These are phyloP conservation scores for Nemotelus pantherinus DNA, from an alignment of 2,888 invertebrate species.

Conservation along the genomic window DNA sequence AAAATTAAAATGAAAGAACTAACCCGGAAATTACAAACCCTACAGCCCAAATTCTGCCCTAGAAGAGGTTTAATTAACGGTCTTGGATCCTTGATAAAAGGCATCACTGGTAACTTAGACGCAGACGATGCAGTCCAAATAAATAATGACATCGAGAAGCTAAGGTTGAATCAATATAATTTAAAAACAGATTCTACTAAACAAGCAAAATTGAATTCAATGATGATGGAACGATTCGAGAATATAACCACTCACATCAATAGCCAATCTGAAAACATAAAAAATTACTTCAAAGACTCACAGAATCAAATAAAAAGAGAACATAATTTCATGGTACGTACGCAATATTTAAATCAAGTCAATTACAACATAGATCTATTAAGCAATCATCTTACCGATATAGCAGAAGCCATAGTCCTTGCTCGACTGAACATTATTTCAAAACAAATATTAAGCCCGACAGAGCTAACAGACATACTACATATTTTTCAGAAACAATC, in stretches of 20 bases:
- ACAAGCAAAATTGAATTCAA: conserved; percentile 19
- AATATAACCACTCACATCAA: conserved; percentile 37
- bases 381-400: conserved; percentile 35
- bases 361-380: conserved; percentile 38
- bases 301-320: conserved; percentile 19
- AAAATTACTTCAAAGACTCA: background rate
- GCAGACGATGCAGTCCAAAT: conserved; percentile 37
- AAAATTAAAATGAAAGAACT: too few species aligned
- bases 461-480: conserved; percentile 11
- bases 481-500: conserved; percentile 9
- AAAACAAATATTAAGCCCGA: conserved; percentile 38
- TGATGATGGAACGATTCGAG: conserved; percentile 37
- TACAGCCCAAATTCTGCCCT: conserved; percentile 17
- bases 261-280: conserved; percentile 1
- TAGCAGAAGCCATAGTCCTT: conserved; percentile 39
- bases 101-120: conserved; percentile 38
- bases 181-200: background rate
- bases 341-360: conserved; percentile 33
- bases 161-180: conserved; percentile 23
- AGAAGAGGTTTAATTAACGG: conserved; percentile 42
- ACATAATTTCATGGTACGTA: background rate
- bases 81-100: conserved; percentile 26
- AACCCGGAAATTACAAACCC: conserved; percentile 25
- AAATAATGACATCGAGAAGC: conserved; percentile 23
- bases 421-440: conserved; percentile 39